Evolutionary conservation across 2,888 invertebrate species (phyloP).

Genomic region (Candidula unifasciata): DNA sequence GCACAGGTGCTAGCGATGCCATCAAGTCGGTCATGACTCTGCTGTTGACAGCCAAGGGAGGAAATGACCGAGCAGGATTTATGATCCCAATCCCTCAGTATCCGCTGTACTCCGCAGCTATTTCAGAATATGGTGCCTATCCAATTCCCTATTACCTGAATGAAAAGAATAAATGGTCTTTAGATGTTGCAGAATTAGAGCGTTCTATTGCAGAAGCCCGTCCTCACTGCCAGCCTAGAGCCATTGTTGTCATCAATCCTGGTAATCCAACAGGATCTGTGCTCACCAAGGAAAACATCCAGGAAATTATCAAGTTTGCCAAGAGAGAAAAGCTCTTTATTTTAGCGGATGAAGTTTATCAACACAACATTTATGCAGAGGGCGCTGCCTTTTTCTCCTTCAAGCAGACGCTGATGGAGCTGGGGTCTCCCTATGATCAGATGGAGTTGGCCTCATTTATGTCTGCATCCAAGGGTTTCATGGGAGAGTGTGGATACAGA

Average conservation of each 20-base stretch:
- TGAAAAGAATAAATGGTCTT: slow-evolving; percentile 91
- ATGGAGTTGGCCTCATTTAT: slow-evolving; percentile 97
- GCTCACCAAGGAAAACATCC: slow-evolving; percentile 91
- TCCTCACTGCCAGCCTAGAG: slow-evolving; percentile 84
- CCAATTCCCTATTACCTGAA: slow-evolving; percentile 84
- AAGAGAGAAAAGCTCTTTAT: slow-evolving; percentile 89
- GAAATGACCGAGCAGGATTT: slow-evolving; percentile 84
- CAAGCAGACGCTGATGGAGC: slow-evolving; percentile 92
- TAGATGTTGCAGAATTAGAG: slow-evolving; percentile 88
- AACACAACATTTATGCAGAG: slow-evolving; percentile 96
- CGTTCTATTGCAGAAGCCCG: slow-evolving; percentile 84
- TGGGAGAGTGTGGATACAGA: slow-evolving; percentile 90
- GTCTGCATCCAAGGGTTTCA: slow-evolving; percentile 93
- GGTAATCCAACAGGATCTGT: slow-evolving; percentile 97
- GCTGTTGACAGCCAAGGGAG: slow-evolving; percentile 72
- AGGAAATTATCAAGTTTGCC: slow-evolving; percentile 93
- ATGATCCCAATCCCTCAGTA: slow-evolving; percentile 99
- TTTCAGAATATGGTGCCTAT: slow-evolving; percentile 92
- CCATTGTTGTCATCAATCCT: slow-evolving; percentile 96
- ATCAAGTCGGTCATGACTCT: slow-evolving; percentile 91
- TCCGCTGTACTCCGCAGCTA: slow-evolving; percentile 95
- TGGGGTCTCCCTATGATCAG: slow-evolving; percentile 90
- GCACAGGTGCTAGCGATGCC: slow-evolving; percentile 93
- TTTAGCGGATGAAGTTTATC: slow-evolving; percentile 85
- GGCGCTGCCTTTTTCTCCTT: slow-evolving; percentile 94